These are phyloP conservation scores for Musca vetustissima DNA, from an alignment of 1,140 invertebrate species.

Conservation along the genomic window DNA sequence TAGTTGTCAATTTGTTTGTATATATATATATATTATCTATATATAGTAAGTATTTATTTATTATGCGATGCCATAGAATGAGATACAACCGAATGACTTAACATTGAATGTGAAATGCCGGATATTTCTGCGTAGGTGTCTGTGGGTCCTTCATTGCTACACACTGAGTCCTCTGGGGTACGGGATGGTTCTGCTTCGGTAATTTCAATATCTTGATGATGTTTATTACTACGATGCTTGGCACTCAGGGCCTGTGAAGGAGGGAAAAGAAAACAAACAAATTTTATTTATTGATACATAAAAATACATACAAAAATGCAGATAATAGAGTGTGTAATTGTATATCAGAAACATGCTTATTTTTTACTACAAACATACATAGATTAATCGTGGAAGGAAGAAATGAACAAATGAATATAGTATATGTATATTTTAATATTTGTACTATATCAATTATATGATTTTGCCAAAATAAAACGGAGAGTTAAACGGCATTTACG, in stretches of 20 bases:
- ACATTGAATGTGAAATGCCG: constrained; percentile 53
- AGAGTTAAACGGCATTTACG: no score
- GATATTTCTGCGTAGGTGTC: constrained; percentile 55
- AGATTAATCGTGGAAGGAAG: no score
- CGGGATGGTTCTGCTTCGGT: constrained; percentile 70
- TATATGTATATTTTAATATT: no score
- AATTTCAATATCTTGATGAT: constrained; percentile 59
- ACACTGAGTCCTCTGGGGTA: constrained; percentile 70
- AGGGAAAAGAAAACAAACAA: neutral
- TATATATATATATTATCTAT: no score
- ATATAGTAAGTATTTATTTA: constrained; percentile 27
- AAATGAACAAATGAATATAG: no score
- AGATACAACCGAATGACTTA: constrained; percentile 52
- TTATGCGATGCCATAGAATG: constrained; percentile 52
- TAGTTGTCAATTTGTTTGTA: neutral
- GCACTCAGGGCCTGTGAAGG: constrained; percentile 63
- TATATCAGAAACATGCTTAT: neutral
- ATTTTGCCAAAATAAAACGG: no score
- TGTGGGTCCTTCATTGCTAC: constrained; percentile 71
- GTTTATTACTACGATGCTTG: constrained; percentile 60
- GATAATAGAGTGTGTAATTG: neutral
- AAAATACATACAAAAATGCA: neutral
- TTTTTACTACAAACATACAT: neutral
- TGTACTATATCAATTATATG: no score
- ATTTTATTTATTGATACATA: neutral